A percentile compares a stretch with the other conserved stretches of the same genome.
These are phyloP conservation scores for Malachius bipustulatus DNA, from an alignment of 2,888 invertebrate genomes.

Conservation along the genomic window DNA sequence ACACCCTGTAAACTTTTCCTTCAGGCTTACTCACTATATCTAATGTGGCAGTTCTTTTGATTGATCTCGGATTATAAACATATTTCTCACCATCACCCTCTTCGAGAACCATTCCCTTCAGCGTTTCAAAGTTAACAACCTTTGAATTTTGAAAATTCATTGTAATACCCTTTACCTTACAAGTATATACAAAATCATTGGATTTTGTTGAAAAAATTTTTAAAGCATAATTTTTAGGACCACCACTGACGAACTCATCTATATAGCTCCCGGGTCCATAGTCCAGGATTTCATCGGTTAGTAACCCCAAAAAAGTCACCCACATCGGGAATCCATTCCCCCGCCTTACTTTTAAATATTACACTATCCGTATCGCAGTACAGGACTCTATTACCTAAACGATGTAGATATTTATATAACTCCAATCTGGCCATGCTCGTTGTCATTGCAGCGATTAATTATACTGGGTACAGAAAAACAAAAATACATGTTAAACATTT, in stretches of 20 bases:
- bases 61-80: no score
- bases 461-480: no score
- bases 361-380: slow-evolving; percentile 32
- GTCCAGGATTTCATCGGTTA: slow-evolving; percentile 27
- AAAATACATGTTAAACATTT: no score
- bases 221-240: slow-evolving; percentile 30
- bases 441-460: slow-evolving; percentile 30
- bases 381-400: slow-evolving; percentile 22
- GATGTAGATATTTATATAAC: slow-evolving; percentile 20
- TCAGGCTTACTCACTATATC: no score
- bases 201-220: slow-evolving; percentile 5
- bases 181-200: no score
- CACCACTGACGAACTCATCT: slow-evolving; percentile 25
- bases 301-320: slow-evolving; percentile 27
- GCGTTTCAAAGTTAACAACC: no score
- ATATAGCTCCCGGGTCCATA: slow-evolving; percentile 20
- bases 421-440: slow-evolving; percentile 16
- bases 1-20: no score
- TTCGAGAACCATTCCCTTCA: no score
- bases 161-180: no score
- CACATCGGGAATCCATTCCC: slow-evolving; percentile 17
- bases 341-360: slow-evolving; percentile 20
- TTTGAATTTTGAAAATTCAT: no score
- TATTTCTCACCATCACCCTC: no score
- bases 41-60: no score